Evolutionary conservation across 2,113 vertebrate species (phyloP).

Genomic region (Haemorhous mexicanus): DNA sequence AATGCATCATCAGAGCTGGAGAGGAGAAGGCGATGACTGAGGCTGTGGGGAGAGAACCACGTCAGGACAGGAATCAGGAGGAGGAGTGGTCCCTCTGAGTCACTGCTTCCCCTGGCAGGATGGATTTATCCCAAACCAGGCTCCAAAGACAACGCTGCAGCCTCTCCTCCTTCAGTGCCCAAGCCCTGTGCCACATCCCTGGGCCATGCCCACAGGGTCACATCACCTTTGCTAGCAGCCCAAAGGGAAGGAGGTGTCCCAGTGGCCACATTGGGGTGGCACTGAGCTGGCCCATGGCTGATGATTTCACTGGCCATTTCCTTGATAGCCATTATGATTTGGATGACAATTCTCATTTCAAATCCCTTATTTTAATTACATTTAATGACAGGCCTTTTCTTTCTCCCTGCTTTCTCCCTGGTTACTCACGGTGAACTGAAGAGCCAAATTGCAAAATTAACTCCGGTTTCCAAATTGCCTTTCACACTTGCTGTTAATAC

Average conservation of each 20-base stretch:
- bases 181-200: background rate
- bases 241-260: background rate
- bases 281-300: background rate
- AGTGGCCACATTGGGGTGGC: rapidly evolving
- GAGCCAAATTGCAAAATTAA: background rate
- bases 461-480: background rate
- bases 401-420: background rate
- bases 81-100: background rate
- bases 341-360: background rate
- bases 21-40: background rate
- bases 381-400: background rate
- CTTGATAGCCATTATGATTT: background rate
- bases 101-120: background rate
- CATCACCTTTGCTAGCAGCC: background rate
- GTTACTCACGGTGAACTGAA: background rate
- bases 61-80: background rate
- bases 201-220: background rate
- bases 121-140: background rate
- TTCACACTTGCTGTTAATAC: constrained; percentile 4
- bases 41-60: background rate
- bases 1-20: background rate
- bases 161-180: background rate
- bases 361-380: background rate
- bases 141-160: background rate
- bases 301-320: background rate